Percentiles rank a stretch among this genome's conserved stretches.
These are phyloP conservation scores for Orchestia grillus DNA, from an alignment of 1,140 invertebrate species.

Conservation along the genomic window DNA sequence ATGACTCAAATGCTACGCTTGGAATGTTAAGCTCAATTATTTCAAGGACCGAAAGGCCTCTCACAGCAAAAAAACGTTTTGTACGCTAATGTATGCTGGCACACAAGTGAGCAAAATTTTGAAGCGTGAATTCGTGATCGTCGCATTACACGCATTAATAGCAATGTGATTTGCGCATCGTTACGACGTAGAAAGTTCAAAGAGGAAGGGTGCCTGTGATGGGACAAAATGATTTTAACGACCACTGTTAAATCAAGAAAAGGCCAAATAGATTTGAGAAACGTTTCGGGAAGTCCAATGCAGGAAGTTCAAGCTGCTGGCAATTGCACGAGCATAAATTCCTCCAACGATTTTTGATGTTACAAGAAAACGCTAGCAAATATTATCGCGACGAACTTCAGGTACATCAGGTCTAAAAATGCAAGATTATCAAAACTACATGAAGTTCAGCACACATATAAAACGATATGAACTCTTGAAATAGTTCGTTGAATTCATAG, in stretches of 20 bases:
- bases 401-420: background rate
- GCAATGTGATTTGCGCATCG: background rate
- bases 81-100: background rate
- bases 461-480: background rate
- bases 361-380: background rate
- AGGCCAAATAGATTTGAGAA: background rate
- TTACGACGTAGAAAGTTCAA: background rate
- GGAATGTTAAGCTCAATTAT: too few species aligned
- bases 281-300: background rate
- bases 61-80: background rate
- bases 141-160: background rate
- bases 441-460: background rate
- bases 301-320: background rate
- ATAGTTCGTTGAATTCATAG: background rate
- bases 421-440: background rate
- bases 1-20: too few species aligned
- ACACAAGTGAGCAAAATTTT: background rate
- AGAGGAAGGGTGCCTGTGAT: background rate
- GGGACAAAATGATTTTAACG: background rate
- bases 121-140: background rate
- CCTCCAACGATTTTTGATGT: background rate
- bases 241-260: background rate
- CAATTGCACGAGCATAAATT: background rate
- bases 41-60: background rate
- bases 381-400: background rate